Evolutionary conservation across 2,797 vertebrate species (phyloP).

Genomic region (Ptychadena robeensis): DNA sequence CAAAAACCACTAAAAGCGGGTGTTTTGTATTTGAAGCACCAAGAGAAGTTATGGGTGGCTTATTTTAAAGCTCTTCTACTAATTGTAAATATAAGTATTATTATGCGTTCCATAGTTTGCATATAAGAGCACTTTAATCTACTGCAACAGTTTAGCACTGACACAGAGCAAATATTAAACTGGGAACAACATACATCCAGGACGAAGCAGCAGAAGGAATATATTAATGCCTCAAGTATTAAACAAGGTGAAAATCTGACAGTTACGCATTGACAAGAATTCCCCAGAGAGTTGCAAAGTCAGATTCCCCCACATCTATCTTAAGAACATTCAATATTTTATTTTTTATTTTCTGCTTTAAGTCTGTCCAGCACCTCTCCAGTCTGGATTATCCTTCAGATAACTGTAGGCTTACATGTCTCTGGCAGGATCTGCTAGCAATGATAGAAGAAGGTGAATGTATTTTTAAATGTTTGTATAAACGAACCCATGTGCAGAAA

Average conservation of each 20-base stretch:
- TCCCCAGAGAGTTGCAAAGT: constrained; percentile 24
- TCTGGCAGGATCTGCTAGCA: not conserved
- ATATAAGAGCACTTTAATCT: not conserved
- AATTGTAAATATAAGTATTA: too few relatives aligned
- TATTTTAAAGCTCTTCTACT: too few relatives aligned
- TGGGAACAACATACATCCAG: constrained; percentile 5
- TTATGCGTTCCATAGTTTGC: too few relatives aligned
- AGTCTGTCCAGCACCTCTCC: not conserved
- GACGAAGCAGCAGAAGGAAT: constrained; percentile 18
- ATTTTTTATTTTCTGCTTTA: not conserved
- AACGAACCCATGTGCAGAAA: not conserved
- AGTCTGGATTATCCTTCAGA: not conserved
- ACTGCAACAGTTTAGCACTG: not conserved
- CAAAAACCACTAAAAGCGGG: too few relatives aligned
- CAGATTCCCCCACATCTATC: constrained; percentile 17
- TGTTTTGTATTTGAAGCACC: too few relatives aligned
- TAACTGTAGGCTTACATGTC: not conserved
- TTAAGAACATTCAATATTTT: not conserved
- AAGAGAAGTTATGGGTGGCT: too few relatives aligned
- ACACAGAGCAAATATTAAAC: constrained; percentile 18
- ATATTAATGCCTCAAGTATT: constrained; percentile 33
- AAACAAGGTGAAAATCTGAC: constrained; percentile 25
- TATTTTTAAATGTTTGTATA: not conserved
- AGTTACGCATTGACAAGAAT: constrained; percentile 35
- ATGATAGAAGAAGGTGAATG: not conserved